Evolutionary conservation across 1,140 invertebrate species (phyloP), one percentile per base, ranked within the genome.

Genomic region (Drosophila obscura): DNA sequence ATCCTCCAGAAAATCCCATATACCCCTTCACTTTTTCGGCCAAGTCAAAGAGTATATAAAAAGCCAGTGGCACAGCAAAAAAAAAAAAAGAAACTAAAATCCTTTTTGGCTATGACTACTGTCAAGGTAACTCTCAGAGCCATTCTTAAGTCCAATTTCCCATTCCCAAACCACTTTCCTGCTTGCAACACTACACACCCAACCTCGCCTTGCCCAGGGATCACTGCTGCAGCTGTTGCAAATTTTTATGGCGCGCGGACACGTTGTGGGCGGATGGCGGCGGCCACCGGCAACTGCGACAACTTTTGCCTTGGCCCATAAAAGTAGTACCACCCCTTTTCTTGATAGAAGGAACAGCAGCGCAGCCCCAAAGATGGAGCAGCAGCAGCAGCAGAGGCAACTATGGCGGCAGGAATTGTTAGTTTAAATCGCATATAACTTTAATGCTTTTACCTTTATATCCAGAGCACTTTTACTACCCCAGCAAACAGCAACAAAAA

Each of bases 371-470:
- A 11, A 13, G 35, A 13, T 39, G 35, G 11, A 39, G 35, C 35
- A 39, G 35, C 35, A 35, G 31, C 31, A 72, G 26, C 49, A 62
- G 50, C 57, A 22, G 43, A 1, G 19, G 19, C 46, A 68, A 41
- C 75, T 49, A 56, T 67, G 72, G 45, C 68, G 63, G 50, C 67
- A 80, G 64, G 68, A 69, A 80, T 80, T 56, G 57, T 60, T 76
- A 73, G 77, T 72, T 85, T 87, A 85, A 85, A 85, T 80, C 81
- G 81, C 65, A 85, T 85, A 87, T 85, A 85, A 87, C 82, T 85
- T 85, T 85, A 85, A 85, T 85, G 74, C 68, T 72, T 85, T 85
- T 81, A 85, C 81, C 81, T 85, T 85, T 87, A 85, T 85, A 77
- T 87, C 77, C 80, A 73, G 31, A 35, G 77, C 77, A 81, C 82